phyloP scores from a whole-genome alignment of 2,888 invertebrate species.

The Hypolimnas misippus region DNA sequence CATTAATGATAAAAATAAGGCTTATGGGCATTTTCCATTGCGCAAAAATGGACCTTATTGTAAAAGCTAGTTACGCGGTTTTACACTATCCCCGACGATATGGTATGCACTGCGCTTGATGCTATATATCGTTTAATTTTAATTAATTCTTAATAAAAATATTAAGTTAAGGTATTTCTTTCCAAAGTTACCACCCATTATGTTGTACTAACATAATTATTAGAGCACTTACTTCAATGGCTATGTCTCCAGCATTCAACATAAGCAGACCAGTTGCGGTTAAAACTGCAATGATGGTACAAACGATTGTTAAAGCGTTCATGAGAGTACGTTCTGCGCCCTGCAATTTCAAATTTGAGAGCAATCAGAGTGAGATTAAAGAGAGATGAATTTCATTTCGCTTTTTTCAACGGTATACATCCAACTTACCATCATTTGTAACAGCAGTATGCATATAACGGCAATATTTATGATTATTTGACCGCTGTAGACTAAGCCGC shows the following conservation, averaged over 20 bases:
- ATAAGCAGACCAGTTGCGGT: background rate
- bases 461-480: constrained; percentile 50
- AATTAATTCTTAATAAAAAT: too few species aligned
- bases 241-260: constrained; percentile 4
- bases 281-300: background rate
- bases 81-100: too few species aligned
- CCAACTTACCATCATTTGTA: constrained; percentile 45
- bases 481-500: constrained; percentile 51
- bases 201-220: too few species aligned
- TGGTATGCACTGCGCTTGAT: too few species aligned
- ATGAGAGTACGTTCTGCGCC: background rate
- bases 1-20: too few species aligned
- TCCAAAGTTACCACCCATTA: too few species aligned
- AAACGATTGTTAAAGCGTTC: background rate
- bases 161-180: too few species aligned
- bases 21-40: too few species aligned
- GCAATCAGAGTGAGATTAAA: background rate
- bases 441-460: constrained; percentile 42
- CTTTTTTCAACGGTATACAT: background rate
- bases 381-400: background rate
- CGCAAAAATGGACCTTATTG: too few species aligned
- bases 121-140: too few species aligned
- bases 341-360: background rate
- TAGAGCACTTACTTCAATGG: background rate
- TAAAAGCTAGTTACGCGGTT: too few species aligned